phyloP scores from a whole-genome alignment of 2,797 vertebrate genomes.

The Craterocephalus amniculus region DNA sequence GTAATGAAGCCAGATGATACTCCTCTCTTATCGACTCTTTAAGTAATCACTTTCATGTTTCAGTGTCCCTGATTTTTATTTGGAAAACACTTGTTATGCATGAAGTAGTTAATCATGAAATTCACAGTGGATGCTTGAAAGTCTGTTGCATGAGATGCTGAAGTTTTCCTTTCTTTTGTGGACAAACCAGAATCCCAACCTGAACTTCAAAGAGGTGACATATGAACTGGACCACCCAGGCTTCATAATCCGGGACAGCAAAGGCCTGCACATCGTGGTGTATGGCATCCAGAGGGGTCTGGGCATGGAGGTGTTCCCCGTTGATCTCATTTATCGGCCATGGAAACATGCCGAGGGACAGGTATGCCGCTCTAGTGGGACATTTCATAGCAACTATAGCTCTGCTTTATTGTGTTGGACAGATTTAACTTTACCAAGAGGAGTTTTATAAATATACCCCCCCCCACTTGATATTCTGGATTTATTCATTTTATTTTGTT shows the following conservation, averaged over 20 bases:
- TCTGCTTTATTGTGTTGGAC: too few species aligned
- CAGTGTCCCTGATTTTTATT: too few species aligned
- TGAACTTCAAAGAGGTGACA: constrained; percentile 99
- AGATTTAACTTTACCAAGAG: too few species aligned
- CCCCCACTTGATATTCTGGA: too few species aligned
- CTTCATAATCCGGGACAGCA: constrained; percentile 97
- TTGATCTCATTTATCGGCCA: constrained; percentile 96
- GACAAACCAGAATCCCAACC: constrained; percentile 88
- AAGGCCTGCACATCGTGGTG: constrained; percentile 96
- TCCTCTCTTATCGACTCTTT: too few species aligned
- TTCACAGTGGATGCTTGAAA: too few species aligned
- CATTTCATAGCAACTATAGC: neutral
- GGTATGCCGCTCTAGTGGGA: constrained; percentile 74
- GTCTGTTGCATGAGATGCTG: neutral
- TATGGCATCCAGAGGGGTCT: constrained; percentile 96
- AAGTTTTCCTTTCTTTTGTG: neutral
- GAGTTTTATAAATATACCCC: too few species aligned
- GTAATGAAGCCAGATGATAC: neutral
- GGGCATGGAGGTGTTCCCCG: constrained; percentile 96
- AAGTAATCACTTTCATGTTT: too few species aligned
- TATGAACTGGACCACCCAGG: constrained; percentile 97
- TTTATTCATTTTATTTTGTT: too few species aligned
- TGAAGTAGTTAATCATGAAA: too few species aligned
- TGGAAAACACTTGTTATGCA: neutral
- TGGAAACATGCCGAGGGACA: constrained; percentile 99